Base-by-base conservation (phyloP, 2,797 vertebrate genomes). In the Semotilus atromaculatus region DNA sequence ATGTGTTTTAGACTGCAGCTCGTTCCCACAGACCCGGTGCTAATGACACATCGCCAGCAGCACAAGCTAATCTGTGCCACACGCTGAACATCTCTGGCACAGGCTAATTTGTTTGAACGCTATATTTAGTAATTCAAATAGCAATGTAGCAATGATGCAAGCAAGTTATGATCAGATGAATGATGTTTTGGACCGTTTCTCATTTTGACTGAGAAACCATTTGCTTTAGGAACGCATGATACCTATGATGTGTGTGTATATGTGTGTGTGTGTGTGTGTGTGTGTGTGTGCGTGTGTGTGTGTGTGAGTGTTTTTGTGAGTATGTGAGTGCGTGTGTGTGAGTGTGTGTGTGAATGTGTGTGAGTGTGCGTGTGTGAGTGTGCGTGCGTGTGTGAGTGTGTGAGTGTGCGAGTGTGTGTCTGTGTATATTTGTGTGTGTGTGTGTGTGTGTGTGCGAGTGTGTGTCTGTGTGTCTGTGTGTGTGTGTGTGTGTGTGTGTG, bases 21-120 rank as follows among this genome's bases (percentile, higher is more conserved):
- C 66, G 68, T 71, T 71, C 86, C 88, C 85, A 81, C 86, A 86
- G 64, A 82, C 74, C 58, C 72, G 73, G 84, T 86, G 84, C 68
- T 89, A 89, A 89, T 91, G 83, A 84, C 74, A 64, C 73, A 70
- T 43, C 78, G 81, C 87, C 83, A 84, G 18, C 82, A 73, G 87
- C 14, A 60, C 21, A 72, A 34, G 43, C 36, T 87, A 86, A 87
- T 88, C 78, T 89, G 53, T 68, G 36, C 51, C 80, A 74, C 48
- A 81, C 31, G 26, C 73, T 5, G 34, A 85, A 67, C 31, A 40
- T 80, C 68, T 72, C 53, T 55, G 48, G 43, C 68, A 23, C 26
- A 67, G 45, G 68, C 26, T 82, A 66, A 82, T 86, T 88, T 83
- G 26, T 88, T 43, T 85, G 68, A 43, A 71, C 21, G 26, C 53